Evolutionary conservation across 1,140 invertebrate genomes (phyloP).

Genomic region (Elysia chlorotica): DNA sequence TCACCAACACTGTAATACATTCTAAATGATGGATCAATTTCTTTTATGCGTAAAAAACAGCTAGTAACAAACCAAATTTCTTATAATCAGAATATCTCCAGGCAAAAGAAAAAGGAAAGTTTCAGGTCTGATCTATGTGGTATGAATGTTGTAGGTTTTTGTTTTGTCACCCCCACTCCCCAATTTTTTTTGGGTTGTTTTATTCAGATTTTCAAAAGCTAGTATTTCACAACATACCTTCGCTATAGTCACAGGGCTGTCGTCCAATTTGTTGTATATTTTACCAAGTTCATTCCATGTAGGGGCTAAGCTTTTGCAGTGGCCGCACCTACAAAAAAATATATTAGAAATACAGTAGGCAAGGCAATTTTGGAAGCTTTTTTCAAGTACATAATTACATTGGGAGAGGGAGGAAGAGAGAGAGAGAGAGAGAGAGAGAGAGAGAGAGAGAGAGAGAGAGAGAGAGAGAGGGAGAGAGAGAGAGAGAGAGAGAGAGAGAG

Average conservation of each 20-base stretch:
- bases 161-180: too few species aligned
- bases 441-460: too few species aligned
- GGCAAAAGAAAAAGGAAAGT: background rate
- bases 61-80: background rate
- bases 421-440: too few species aligned
- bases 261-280: constrained; percentile 81
- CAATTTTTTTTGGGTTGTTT: too few species aligned
- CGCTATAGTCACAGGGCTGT: constrained; percentile 41
- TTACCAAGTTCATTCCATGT: constrained; percentile 92
- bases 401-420: background rate
- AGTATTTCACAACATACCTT: constrained; percentile 28
- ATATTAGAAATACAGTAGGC: constrained; percentile 53
- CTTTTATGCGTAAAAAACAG: too few species aligned
- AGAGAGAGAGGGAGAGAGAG: too few species aligned
- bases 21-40: too few species aligned
- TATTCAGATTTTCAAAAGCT: background rate
- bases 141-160: background rate
- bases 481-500: too few species aligned
- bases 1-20: too few species aligned
- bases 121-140: background rate
- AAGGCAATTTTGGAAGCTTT: background rate
- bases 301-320: constrained; percentile 94
- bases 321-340: constrained; percentile 79
- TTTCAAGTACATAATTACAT: background rate
- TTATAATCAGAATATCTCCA: background rate